Base-by-base conservation (phyloP, 2,888 invertebrate species). In the Monoplex corrugatus region DNA sequence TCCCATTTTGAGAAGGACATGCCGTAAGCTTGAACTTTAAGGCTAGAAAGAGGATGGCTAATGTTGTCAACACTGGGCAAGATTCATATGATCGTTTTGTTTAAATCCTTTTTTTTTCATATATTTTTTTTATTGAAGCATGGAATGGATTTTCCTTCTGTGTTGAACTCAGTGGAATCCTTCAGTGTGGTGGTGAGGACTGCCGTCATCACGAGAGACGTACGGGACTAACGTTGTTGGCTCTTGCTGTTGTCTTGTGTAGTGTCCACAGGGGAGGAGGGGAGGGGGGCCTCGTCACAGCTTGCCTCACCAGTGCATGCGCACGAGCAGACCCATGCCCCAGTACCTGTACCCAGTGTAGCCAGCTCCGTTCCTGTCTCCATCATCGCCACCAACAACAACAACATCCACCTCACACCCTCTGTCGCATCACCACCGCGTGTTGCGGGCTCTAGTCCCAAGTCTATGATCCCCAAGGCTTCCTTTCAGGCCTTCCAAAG, bases 301-400 rank as follows among this genome's bases (percentile, higher is more conserved):
- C 87, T 40, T 78, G 45, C 35, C 80, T 40, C 87, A 57, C 83
- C 87, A 40, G 45, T 68, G 43, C 83, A 16, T 83, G 83, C 28
- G 35, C 83, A 68, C 28, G 78, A 19, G 82, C 40, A n/a, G 43
- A 28, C 35, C 23, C 28, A 57, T 23, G 8, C 57, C 10, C 84
- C 45, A 57, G 57, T 32, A 1, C 57, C 44, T 5, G 80, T 80
- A 28, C 82, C 84, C 84, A 84, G 84, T n/a, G 50, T 84, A 57
- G 38, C 38, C 35, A 45, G n/a, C 57, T 82, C 84, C 72, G 89
- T 91, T 1, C 89, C 91, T 87, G 91, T 89, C 90, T 91, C 89
- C n/a, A 88, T 88, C 87, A 87, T 63, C 80, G 90, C 32, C 89
- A 86, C 63, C 89, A 68, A 19, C 86, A 45, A 82, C 40, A 63